Evolutionary conservation across 1,140 invertebrate genomes (phyloP), one percentile per base, ranked within the genome.

Genomic region (Aphidius ervi): DNA sequence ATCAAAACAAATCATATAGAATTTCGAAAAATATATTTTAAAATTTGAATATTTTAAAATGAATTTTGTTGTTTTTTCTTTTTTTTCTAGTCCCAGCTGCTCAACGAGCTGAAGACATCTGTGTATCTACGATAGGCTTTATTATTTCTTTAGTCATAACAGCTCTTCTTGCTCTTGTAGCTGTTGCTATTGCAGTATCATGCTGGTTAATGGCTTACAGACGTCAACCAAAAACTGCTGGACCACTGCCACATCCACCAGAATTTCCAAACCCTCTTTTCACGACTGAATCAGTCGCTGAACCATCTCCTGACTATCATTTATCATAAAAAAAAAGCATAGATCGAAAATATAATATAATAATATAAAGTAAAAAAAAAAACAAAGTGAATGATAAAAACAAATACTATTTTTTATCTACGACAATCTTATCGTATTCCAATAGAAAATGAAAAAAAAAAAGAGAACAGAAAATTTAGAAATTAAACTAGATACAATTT

Each of bases 231-330:
- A 92, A 92, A 70, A 86, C 88, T 53, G 85, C 90, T 59, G 93
- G 93, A 53, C 94, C 93, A 62, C 83, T 97, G 71, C 93, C 93
- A 65, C 94, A 97, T 83, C 94, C 94, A 56, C 90, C 92, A 64
- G 93, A 96, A 79, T 95, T 97, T 81, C 94, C 94, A 56, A 96
- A 97, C 75, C 93, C 94, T 56, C 82, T 97, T 66, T 95, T 95
- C 78, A 92, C 93, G 70, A 93, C 92, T 69, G 79, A 79, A 71
- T 88, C 88, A 10, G 83, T 90, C 65, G 85, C 88, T 41, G 89
- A 91, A 77, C 88, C 89, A 47, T 88, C 87, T 63, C 89, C 89
- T 58, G 89, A 91, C 82, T 94, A 94, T 84, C 86, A 88, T 74
- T 65, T 79, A 60, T 79, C 77, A 68, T 79, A 75, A 75, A 57